These are phyloP conservation scores for Puntigrus tetrazona DNA, from an alignment of 2,113 vertebrate species.

Conservation along the genomic window DNA sequence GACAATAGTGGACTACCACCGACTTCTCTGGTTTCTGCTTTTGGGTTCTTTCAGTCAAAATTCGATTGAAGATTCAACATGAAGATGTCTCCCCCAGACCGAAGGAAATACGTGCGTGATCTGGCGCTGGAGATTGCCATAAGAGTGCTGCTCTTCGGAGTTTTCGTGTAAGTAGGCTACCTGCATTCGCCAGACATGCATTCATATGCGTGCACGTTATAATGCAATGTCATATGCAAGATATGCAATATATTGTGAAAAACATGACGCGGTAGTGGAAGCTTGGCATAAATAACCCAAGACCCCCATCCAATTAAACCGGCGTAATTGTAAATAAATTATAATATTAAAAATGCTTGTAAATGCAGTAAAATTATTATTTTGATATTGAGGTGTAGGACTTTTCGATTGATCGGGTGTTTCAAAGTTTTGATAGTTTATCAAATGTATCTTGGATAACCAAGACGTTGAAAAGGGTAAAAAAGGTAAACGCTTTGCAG, in stretches of 20 bases:
- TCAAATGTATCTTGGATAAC: not conserved
- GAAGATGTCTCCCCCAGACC: conserved; percentile 76
- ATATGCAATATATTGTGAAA: not conserved
- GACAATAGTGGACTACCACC: not conserved
- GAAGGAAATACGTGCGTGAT: conserved; percentile 74
- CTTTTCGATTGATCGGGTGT: not conserved
- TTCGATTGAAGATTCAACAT: conserved; percentile 64
- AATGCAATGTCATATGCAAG: not conserved
- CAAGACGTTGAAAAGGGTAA: not conserved
- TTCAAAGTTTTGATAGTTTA: not conserved
- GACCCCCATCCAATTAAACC: not conserved
- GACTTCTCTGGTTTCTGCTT: not conserved
- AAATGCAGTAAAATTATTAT: not conserved
- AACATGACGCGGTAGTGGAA: not conserved
- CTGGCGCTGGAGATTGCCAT: conserved; percentile 77
- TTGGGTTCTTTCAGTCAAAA: not conserved
- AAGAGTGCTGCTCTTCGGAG: conserved; percentile 79
- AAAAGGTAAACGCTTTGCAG: not conserved
- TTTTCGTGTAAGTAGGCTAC: conserved; percentile 78
- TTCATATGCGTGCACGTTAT: not conserved
- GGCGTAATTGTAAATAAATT: not conserved
- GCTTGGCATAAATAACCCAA: not conserved
- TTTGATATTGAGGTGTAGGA: not conserved
- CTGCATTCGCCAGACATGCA: not conserved
- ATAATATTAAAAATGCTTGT: not conserved